Conservation (phyloP, 2,113 vertebrate genomes). For the Peromyscus californicus region DNA sequence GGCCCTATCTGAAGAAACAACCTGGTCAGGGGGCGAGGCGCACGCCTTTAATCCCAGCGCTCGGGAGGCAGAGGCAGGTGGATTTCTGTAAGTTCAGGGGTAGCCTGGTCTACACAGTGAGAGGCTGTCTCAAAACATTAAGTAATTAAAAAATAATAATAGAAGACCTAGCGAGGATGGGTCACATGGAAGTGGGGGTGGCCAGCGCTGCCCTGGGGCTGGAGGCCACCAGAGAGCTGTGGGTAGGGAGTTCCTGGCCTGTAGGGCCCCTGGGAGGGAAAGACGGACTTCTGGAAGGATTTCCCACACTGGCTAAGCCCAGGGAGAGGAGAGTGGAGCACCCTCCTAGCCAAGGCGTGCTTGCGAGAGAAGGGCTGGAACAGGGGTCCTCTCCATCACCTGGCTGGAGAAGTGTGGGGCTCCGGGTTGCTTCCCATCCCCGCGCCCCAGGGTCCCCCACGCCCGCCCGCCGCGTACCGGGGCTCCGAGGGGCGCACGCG, state of each 20-base stretch:
- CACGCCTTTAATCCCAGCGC: background rate
- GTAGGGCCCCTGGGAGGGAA: background rate
- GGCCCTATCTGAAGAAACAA: background rate
- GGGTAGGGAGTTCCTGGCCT: background rate
- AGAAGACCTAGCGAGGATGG: background rate
- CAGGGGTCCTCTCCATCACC: background rate
- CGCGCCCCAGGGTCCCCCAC: background rate
- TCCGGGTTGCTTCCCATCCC: background rate
- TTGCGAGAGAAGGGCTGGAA: background rate
- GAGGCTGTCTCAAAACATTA: background rate
- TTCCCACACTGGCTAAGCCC: background rate
- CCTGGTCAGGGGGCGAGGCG: background rate
- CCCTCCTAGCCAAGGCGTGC: background rate
- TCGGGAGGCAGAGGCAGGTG: background rate
- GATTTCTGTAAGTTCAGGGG: background rate
- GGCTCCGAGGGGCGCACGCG: slow-evolving; percentile 89
- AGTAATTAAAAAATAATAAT: rapidly evolving
- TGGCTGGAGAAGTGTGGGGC: background rate
- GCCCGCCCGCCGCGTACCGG: slow-evolving; percentile 87
- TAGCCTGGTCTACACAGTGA: background rate
- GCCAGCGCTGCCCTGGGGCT: background rate
- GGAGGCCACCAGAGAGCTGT: background rate
- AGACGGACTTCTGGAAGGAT: background rate
- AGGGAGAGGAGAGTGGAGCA: background rate
- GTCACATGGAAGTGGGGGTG: background rate